Evolutionary conservation across 2,888 invertebrate species (phyloP), one percentile per base, ranked within the genome.

Genomic region (Agriopis marginaria): DNA sequence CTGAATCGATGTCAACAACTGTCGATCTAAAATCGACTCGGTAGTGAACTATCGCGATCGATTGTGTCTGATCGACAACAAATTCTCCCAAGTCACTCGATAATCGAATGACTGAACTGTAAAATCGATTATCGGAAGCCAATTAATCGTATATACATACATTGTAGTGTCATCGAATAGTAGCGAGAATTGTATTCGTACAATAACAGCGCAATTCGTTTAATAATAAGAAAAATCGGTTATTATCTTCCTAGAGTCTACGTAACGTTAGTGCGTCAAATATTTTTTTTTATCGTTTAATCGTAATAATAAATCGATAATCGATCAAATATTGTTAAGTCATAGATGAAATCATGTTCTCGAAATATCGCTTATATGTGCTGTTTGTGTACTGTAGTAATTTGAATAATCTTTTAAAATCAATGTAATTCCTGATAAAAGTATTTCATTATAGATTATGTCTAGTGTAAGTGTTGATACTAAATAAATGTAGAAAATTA

Each of bases 201-300:
- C 61, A 68, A 64, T 40, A 62, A 62, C 56, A 63, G 70, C 66
- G 66, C 70, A 70, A 70, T 63, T 51, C 7, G 55, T 59, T 45
- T 42, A 44, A 50, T 42, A 40, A 55, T 32, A 51, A 58, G 32
- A 51, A 47, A n/a, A 53, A 58, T 59, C 70, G 70, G 70, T 66
- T 55, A 62, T 12, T 69, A 70, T 70, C 70, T 70, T 70, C 70
- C 12, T 65, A 49, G 62, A 70, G 63, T 63, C 58, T 70, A 70
- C 70, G 70, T 70, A 70, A 63, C 10, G 64, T 68, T 68, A 59
- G 9, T 49, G 50, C 12, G 12, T 56, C 45, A 23, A 17, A 47
- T 39, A 42, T 17, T 12, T 1, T 23, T 23, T 23, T 23, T 23
- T 44, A 51, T 42, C 40, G 32, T 59, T 53, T 40, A 11, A 56